These are phyloP conservation scores for Chrysopa pallens DNA, from an alignment of 1,140 invertebrate species.

Conservation along the genomic window DNA sequence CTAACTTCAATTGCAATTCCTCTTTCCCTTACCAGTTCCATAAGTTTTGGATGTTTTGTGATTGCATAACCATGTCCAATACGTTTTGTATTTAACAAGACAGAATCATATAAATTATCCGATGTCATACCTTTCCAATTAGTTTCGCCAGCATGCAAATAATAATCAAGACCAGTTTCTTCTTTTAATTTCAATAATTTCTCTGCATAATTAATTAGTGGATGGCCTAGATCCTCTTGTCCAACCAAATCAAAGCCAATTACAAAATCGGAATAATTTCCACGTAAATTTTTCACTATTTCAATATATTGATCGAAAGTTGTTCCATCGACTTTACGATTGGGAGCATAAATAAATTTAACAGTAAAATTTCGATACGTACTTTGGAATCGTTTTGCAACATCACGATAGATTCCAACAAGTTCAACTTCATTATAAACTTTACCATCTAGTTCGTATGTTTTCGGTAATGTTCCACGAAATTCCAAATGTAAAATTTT, in stretches of 20 bases:
- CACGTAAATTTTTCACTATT: slow-evolving; percentile 19
- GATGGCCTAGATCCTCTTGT: slow-evolving; percentile 46
- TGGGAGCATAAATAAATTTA: slow-evolving; percentile 41
- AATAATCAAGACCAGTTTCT: slow-evolving; percentile 29
- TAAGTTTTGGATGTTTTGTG: slow-evolving; percentile 51
- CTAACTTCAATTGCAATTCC: slow-evolving; percentile 64
- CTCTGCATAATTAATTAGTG: slow-evolving; percentile 38
- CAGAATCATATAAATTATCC: slow-evolving; percentile 46
- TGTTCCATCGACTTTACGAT: slow-evolving; percentile 17
- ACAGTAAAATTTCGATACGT: slow-evolving; percentile 42
- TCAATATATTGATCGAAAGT: slow-evolving; percentile 22
- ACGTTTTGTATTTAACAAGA: slow-evolving; percentile 45
- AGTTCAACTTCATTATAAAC: slow-evolving; percentile 21
- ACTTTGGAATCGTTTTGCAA: slow-evolving; percentile 26
- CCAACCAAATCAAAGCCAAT: slow-evolving; percentile 60
- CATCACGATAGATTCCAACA: slow-evolving; percentile 26
- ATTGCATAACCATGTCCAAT: slow-evolving; percentile 47
- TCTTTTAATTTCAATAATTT: slow-evolving; percentile 15
- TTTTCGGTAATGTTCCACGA: slow-evolving; percentile 25
- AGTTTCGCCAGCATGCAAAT: slow-evolving; percentile 65
- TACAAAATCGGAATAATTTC: slow-evolving; percentile 35
- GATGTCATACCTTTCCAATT: slow-evolving; percentile 31
- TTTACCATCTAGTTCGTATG: slow-evolving; percentile 32
- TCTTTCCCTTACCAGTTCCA: slow-evolving; percentile 36
- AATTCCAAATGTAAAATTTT: slow-evolving; percentile 68